Conservation (phyloP, 2,113 vertebrate genomes). For the Crotalus horridus region DNA sequence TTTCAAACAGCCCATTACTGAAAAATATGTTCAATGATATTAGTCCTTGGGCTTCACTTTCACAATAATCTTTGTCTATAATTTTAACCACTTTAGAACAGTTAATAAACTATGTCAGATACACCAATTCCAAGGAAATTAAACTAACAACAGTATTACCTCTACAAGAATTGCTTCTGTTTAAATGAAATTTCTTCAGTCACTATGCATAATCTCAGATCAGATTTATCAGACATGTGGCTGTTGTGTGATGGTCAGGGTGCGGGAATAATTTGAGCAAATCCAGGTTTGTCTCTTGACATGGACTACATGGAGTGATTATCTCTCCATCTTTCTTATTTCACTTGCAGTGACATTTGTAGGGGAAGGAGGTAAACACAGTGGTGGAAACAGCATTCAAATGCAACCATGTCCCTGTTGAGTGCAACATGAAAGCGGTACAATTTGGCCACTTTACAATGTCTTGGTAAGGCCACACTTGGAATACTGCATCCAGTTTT, state of each 20-base stretch:
- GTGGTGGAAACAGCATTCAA: neutral
- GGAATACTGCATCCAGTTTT: too few species aligned
- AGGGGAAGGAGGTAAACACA: neutral
- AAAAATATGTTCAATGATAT: neutral
- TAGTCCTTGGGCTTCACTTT: neutral
- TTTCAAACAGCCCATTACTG: neutral
- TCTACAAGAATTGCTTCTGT: neutral
- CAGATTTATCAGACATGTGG: neutral
- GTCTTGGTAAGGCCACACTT: too few species aligned
- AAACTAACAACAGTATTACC: neutral
- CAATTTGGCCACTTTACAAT: neutral
- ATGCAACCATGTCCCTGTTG: neutral
- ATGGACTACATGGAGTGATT: neutral
- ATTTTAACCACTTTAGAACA: neutral
- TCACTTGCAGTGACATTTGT: neutral
- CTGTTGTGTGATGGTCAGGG: neutral
- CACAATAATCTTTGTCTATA: neutral
- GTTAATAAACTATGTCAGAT: neutral
- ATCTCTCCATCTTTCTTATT: neutral
- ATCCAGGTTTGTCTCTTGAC: neutral
- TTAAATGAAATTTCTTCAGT: neutral
- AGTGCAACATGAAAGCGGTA: neutral
- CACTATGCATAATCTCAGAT: neutral
- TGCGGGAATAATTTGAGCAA: neutral
- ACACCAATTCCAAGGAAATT: neutral